These are phyloP conservation scores for Podarcis muralis DNA, from an alignment of 2,113 vertebrate genomes.

Conservation along the genomic window DNA sequence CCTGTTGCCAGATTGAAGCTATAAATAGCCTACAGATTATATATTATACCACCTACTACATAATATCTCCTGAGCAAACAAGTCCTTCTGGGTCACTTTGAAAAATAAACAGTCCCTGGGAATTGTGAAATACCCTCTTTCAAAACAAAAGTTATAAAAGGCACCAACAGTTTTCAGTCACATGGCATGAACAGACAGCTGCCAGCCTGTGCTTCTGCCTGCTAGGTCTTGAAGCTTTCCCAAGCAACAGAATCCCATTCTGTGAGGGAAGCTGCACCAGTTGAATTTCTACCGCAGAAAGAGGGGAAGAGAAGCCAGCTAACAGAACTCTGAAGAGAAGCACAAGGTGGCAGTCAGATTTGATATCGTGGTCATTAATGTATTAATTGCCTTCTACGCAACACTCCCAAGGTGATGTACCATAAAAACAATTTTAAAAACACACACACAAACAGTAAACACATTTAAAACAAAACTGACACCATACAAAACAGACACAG, in stretches of 20 bases:
- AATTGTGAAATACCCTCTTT: constrained; percentile 19
- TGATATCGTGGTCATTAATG: no score
- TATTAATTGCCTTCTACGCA: no score
- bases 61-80: neutral
- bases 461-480: no score
- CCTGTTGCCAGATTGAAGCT: neutral
- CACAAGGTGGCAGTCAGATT: neutral
- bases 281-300: neutral
- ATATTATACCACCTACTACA: neutral
- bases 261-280: neutral
- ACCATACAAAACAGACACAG: no score
- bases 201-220: neutral
- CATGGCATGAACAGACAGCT: neutral
- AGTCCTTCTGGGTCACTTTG: neutral
- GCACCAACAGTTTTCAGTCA: neutral
- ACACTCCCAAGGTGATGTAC: no score
- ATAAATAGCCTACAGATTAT: neutral
- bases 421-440: neutral
- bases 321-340: neutral
- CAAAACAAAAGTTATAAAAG: neutral
- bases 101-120: neutral
- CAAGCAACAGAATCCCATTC: neutral
- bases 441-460: no score
- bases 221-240: neutral
- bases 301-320: neutral